Evolutionary conservation across 2,113 vertebrate genomes (phyloP).

Genomic region (Centropus unirufus): DNA sequence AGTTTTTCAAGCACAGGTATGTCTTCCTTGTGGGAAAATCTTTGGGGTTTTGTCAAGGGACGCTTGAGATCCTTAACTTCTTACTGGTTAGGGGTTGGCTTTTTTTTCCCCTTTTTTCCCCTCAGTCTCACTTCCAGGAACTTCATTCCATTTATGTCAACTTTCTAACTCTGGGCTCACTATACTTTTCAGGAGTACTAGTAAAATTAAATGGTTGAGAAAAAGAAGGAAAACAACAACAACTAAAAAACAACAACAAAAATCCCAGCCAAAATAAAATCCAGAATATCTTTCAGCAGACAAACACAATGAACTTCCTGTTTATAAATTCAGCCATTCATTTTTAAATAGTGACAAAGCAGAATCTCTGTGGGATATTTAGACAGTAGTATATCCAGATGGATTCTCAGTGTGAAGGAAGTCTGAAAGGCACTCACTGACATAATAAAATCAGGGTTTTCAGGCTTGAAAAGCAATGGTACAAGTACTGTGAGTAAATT

Average conservation of each 20-base stretch:
- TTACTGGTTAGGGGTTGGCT: background rate
- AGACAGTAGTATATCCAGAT: constrained; percentile 65
- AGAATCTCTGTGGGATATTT: constrained; percentile 64
- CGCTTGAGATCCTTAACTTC: background rate
- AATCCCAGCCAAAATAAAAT: constrained; percentile 1
- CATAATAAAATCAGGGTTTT: constrained; percentile 55
- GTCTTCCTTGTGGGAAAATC: background rate
- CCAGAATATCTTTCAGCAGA: background rate
- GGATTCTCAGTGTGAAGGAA: constrained; percentile 71
- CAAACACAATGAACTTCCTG: constrained; percentile 44
- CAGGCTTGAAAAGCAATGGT: constrained; percentile 44
- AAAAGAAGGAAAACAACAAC: background rate
- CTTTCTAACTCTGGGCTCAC: background rate
- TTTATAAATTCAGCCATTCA: constrained; percentile 55
- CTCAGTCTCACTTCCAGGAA: background rate
- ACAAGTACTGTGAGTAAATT: constrained; percentile 48
- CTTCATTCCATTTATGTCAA: background rate
- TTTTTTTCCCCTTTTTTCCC: background rate
- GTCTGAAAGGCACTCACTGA: constrained; percentile 64
- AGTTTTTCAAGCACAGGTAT: background rate
- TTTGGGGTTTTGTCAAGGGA: background rate
- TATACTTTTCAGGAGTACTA: background rate
- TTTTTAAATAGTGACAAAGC: constrained; percentile 57
- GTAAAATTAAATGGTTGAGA: background rate
- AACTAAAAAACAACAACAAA: background rate